Conservation (phyloP, 2,797 vertebrate genomes). For the Hephaestus fuliginosus region DNA sequence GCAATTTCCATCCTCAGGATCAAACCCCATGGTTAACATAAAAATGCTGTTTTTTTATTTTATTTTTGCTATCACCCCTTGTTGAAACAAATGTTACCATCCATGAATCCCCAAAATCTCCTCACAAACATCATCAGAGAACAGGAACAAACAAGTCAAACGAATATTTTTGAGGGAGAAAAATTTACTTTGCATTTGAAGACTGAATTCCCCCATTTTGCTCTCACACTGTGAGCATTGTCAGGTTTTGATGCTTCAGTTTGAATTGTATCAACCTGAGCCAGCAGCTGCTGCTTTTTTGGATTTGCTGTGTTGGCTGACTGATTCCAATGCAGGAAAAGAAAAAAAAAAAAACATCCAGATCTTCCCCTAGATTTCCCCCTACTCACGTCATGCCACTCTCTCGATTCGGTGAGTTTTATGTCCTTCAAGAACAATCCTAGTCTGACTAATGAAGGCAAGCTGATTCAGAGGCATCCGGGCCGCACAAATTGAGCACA, state of each 20-base stretch:
- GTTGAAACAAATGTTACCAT: constrained; percentile 23
- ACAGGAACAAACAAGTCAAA: constrained; percentile 38
- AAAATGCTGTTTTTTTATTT: constrained; percentile 2
- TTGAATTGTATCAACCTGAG: constrained; percentile 62
- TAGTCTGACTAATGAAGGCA: constrained; percentile 72
- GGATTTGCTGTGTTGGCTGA: constrained; percentile 62
- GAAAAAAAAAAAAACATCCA: constrained; percentile 7
- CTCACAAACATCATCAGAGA: constrained; percentile 25
- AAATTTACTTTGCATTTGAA: constrained; percentile 31
- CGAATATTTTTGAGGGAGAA: constrained; percentile 13
- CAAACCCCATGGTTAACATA: constrained; percentile 24
- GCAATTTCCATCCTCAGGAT: constrained; percentile 26
- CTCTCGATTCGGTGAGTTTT: constrained; percentile 43
- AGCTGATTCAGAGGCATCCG: constrained; percentile 59
- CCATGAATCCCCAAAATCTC: constrained; percentile 27
- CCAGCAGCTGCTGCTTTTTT: constrained; percentile 59
- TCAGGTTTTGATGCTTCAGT: constrained; percentile 61
- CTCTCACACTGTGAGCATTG: constrained; percentile 50
- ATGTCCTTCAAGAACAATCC: constrained; percentile 73
- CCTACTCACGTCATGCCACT: constrained; percentile 41
- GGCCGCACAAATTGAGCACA: constrained; percentile 66
- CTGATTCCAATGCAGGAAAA: constrained; percentile 52
- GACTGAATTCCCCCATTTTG: constrained; percentile 29
- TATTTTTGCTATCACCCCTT: neutral
- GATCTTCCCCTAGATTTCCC: constrained; percentile 58